These are phyloP conservation scores for Lampropteryx suffumata DNA, from an alignment of 2,888 invertebrate genomes.

Conservation along the genomic window DNA sequence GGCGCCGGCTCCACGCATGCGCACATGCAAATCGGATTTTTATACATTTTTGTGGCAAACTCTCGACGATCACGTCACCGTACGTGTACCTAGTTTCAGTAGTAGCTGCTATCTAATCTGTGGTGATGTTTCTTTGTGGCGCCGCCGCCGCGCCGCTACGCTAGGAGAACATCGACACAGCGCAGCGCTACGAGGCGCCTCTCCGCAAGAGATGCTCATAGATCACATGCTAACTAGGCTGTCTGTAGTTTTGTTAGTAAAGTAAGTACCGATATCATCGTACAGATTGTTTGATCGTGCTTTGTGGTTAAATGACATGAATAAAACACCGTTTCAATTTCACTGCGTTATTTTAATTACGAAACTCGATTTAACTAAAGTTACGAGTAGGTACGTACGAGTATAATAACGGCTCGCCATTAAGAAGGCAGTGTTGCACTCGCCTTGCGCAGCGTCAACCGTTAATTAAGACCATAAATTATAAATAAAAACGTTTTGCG, in stretches of 20 bases:
- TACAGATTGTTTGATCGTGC: too few relatives aligned
- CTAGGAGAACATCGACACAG: neutral
- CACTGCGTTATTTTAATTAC: conserved; percentile 3
- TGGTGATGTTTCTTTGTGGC: conserved; percentile 3
- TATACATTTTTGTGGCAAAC: conserved; percentile 17
- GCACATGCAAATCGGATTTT: conserved; percentile 34
- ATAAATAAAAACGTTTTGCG: conserved; percentile 43
- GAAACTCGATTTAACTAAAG: neutral
- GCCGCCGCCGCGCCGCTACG: too few relatives aligned
- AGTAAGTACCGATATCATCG: conserved; percentile 1
- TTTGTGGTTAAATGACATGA: neutral
- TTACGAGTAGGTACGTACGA: conserved; percentile 1
- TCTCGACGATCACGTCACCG: conserved; percentile 22
- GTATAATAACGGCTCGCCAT: conserved; percentile 8
- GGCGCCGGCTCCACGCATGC: conserved; percentile 25
- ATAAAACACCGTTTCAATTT: neutral
- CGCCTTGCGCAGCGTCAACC: conserved; percentile 31
- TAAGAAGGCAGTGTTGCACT: conserved; percentile 13
- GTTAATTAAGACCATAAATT: conserved; percentile 61
- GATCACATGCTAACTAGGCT: conserved; percentile 12
- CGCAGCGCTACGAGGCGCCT: too few relatives aligned
- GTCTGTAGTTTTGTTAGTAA: conserved; percentile 1
- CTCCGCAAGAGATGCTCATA: too few relatives aligned
- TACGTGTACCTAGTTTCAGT: conserved; percentile 4
- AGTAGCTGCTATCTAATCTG: conserved; percentile 2